A percentile compares a stretch with the other conserved stretches of the same genome.
phyloP scores from a whole-genome alignment of 2,888 invertebrate species.

The Hirudinaria manillensis region DNA sequence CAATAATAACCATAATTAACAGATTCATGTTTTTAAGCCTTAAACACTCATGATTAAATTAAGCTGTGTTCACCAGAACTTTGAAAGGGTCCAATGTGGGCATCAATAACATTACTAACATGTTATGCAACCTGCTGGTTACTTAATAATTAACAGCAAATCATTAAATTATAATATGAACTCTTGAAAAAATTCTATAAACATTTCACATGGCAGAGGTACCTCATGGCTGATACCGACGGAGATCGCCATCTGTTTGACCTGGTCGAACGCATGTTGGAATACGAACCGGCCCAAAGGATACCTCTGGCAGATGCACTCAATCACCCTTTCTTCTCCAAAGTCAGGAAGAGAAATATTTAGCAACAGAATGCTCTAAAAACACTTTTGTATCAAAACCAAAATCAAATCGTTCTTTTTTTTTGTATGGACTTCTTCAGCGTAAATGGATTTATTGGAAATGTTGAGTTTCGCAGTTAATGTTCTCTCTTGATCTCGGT shows the following conservation, averaged over 20 bases:
- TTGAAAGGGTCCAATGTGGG: no score
- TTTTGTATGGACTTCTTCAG: background rate
- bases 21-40: no score
- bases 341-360: conserved; percentile 37
- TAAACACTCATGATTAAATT: no score
- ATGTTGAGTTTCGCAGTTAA: no score
- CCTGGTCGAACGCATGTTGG: conserved; percentile 87
- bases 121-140: background rate
- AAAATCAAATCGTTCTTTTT: background rate
- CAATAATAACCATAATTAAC: no score
- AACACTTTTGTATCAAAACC: no score
- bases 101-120: background rate
- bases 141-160: background rate
- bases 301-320: conserved; percentile 81
- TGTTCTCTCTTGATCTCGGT: no score
- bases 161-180: background rate
- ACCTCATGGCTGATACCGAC: conserved; percentile 81
- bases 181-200: background rate
- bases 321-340: conserved; percentile 78
- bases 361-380: background rate
- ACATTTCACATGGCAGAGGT: conserved; percentile 60
- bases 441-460: no score
- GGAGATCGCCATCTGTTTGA: conserved; percentile 90
- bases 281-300: conserved; percentile 87
- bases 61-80: no score